Percentiles rank a stretch among this genome's conserved stretches.
Evolutionary conservation across 2,888 invertebrate species (phyloP).

Genomic region (Parascotia fuliginaria): DNA sequence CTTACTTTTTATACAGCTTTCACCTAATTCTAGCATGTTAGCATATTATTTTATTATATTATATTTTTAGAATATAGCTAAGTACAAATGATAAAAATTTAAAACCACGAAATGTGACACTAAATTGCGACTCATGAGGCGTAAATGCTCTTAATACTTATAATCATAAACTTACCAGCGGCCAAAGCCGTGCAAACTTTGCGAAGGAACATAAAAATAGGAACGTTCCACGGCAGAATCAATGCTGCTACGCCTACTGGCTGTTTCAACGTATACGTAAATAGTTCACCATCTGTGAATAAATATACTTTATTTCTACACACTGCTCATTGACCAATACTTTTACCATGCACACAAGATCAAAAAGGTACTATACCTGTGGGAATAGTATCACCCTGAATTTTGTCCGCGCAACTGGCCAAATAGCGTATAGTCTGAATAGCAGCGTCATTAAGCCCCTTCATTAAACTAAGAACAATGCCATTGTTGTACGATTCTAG

Average conservation of each 20-base stretch:
- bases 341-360: too few species aligned
- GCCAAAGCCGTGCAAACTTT: slow-evolving; percentile 92
- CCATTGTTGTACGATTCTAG: slow-evolving; percentile 96
- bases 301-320: too few species aligned
- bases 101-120: too few species aligned
- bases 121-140: too few species aligned
- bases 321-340: background rate
- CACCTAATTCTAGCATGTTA: too few species aligned
- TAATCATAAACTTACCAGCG: slow-evolving; percentile 50
- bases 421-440: slow-evolving; percentile 88
- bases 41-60: too few species aligned
- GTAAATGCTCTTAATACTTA: too few species aligned
- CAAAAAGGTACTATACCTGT: slow-evolving; percentile 2
- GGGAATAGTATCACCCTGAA: slow-evolving; percentile 11
- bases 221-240: slow-evolving; percentile 97
- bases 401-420: slow-evolving; percentile 94
- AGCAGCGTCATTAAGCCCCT: slow-evolving; percentile 30
- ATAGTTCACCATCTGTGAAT: slow-evolving; percentile 90
- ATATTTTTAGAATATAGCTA: too few species aligned
- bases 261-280: slow-evolving; percentile 88
- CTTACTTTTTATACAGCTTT: too few species aligned
- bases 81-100: too few species aligned
- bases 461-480: slow-evolving; percentile 86
- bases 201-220: slow-evolving; percentile 94
- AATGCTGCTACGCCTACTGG: slow-evolving; percentile 92